Conservation (phyloP, 23 tunicate genomes). For the Trididemnum clinides region DNA sequence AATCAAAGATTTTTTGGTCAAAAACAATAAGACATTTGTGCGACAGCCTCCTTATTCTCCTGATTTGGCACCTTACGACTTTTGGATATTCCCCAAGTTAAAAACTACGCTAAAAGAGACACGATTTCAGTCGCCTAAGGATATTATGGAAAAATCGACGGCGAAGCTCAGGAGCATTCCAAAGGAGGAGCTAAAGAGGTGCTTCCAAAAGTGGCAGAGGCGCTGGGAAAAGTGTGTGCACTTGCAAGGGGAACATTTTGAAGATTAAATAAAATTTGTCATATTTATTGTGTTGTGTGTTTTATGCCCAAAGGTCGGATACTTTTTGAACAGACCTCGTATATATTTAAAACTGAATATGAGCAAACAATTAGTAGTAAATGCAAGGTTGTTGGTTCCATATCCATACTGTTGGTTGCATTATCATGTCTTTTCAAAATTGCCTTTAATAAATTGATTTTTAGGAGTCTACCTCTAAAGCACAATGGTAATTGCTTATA, state of each 20-base stretch:
- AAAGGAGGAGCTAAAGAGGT: background rate
- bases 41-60: background rate
- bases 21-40: background rate
- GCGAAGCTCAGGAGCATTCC: background rate
- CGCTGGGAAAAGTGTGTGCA: background rate
- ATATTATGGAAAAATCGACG: background rate
- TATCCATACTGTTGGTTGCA: no score
- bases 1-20: background rate
- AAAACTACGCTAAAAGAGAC: background rate
- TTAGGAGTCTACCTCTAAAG: no score
- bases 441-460: no score
- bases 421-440: no score
- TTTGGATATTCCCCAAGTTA: background rate
- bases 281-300: conserved; percentile 8
- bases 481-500: no score
- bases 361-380: no score
- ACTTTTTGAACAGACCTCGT: background rate
- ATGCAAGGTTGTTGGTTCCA: no score
- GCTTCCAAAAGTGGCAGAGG: background rate
- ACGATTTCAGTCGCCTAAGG: background rate
- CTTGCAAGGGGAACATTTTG: background rate
- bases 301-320: background rate
- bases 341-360: no score
- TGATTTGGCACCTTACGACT: background rate
- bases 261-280: background rate